Evolutionary conservation across 2,113 vertebrate genomes (phyloP), one percentile per base, ranked within the genome.

Genomic region (Ginglymostoma cirratum): DNA sequence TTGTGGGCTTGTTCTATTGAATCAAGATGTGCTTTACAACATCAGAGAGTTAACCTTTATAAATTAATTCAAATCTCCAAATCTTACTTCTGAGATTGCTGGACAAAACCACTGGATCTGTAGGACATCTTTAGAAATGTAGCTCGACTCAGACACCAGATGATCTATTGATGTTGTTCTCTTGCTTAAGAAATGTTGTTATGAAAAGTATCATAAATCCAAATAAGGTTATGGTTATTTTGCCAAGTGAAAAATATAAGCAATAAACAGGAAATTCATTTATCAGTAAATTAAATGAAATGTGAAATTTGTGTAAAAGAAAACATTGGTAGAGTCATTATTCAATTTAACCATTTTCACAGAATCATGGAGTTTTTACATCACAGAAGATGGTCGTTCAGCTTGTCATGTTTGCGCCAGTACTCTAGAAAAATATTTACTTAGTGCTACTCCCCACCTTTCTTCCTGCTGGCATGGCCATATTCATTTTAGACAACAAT

Each of bases 211-310:
- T 45, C 38, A 83, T 55, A 8, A 55, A 27, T 89, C 86, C 86
- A 89, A 89, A 89, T 89, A 89, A 89, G 86, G 86, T 89, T 89
- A 55, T 89, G 23, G 48, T 83, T 38, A 83, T 83, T 83, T 83
- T 83, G 80, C 80, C 45, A 86, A 86, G 23, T 6, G 83, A 86
- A 86, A 21, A 48, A 48, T 48, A 86, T 86, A 24, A 14, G 86
- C 27, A 48, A 55, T 30, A 89, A 55, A 89, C 86, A 89, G 86
- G 48, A 89, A 52, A 89, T 89, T 45, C 8, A 55, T 89, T 89
- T 89, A 89, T 89, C 27, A 55, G 8, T 12, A 89, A 52, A 87
- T 87, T 17, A 87, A 87, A 24, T 23, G 85, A 87, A 87, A 27
- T 87, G 85, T 52, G 27, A 52, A 89, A 89, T 89, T 89, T 7